These are phyloP conservation scores for Drosophila yakuba DNA, from an alignment of 1,140 invertebrate genomes.

Conservation along the genomic window DNA sequence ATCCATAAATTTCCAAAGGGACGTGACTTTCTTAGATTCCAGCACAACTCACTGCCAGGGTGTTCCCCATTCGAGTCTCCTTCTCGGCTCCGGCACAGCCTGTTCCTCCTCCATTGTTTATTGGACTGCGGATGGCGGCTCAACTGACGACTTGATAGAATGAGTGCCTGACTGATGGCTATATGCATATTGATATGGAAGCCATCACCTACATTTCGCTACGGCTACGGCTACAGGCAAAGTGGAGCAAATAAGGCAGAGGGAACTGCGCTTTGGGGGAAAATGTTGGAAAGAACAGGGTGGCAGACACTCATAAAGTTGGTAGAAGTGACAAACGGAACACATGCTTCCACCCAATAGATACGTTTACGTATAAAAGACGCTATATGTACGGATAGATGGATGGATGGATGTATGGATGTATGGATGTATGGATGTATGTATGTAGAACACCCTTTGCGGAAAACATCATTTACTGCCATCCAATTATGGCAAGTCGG, in stretches of 20 bases:
- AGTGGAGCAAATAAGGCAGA: conserved; percentile 61
- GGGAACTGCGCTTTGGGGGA: conserved; percentile 30
- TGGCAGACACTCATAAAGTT: conserved; percentile 38
- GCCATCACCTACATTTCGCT: conserved; percentile 60
- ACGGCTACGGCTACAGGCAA: conserved; percentile 24
- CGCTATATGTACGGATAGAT: conserved; percentile 20
- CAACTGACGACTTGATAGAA: conserved; percentile 50
- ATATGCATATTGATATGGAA: conserved; percentile 73
- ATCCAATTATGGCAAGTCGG: conserved; percentile 73
- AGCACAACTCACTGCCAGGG: conserved; percentile 22
- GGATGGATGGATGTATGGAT: background rate
- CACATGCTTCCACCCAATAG: conserved; percentile 47
- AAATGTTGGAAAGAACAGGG: background rate
- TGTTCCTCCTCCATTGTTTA: conserved; percentile 48
- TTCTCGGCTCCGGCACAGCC: conserved; percentile 7
- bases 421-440: background rate
- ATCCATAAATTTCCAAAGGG: conserved; percentile 22
- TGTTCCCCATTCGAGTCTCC: conserved; percentile 13
- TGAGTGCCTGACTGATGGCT: conserved; percentile 63
- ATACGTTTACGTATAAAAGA: conserved; percentile 23
- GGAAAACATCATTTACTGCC: conserved; percentile 73
- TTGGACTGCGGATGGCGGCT: conserved; percentile 58
- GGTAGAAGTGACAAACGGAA: conserved; percentile 36
- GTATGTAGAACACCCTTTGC: conserved; percentile 61
- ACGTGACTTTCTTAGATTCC: conserved; percentile 34